phyloP scores from a whole-genome alignment of 2,888 invertebrate species.

The Exephanes ischioxanthus region DNA sequence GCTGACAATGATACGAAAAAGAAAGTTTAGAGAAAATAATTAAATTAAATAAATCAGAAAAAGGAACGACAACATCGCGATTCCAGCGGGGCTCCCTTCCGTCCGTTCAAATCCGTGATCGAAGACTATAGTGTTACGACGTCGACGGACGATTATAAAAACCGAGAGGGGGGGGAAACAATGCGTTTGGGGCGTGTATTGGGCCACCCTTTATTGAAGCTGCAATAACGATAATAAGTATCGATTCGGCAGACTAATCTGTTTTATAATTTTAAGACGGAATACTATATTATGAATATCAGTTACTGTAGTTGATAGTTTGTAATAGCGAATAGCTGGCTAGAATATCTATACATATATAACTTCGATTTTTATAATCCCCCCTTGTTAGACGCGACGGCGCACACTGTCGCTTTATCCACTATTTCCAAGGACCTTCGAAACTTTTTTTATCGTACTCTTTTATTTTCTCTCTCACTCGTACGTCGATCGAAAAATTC shows the following conservation, averaged over 20 bases:
- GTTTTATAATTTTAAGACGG: conserved; percentile 81
- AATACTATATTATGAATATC: conserved; percentile 79
- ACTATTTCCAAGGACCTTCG: conserved; percentile 47
- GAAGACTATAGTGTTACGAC: conserved; percentile 68
- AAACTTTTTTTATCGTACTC: conserved; percentile 32
- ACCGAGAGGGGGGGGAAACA: conserved; percentile 37
- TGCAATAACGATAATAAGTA: conserved; percentile 79
- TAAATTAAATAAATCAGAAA: not conserved
- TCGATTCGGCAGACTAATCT: conserved; percentile 78
- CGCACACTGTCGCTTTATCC: conserved; percentile 54
- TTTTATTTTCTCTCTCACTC: not conserved
- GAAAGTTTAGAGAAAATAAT: conserved; percentile 16
- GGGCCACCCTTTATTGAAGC: conserved; percentile 70
- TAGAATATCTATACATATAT: conserved; percentile 78
- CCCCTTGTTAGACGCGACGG: conserved; percentile 77
- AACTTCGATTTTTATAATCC: conserved; percentile 79
- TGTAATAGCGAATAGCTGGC: conserved; percentile 80
- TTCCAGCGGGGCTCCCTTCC: conserved; percentile 76
- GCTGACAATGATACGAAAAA: conserved; percentile 11
- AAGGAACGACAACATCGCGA: conserved; percentile 62
- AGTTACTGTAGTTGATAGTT: conserved; percentile 80
- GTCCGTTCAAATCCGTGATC: conserved; percentile 77
- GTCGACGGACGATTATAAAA: conserved; percentile 53
- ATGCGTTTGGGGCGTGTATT: conserved; percentile 57
- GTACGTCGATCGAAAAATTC: conserved; percentile 18